Conservation (phyloP, 1,140 invertebrate species). For the Paraescarpia echinospica region DNA sequence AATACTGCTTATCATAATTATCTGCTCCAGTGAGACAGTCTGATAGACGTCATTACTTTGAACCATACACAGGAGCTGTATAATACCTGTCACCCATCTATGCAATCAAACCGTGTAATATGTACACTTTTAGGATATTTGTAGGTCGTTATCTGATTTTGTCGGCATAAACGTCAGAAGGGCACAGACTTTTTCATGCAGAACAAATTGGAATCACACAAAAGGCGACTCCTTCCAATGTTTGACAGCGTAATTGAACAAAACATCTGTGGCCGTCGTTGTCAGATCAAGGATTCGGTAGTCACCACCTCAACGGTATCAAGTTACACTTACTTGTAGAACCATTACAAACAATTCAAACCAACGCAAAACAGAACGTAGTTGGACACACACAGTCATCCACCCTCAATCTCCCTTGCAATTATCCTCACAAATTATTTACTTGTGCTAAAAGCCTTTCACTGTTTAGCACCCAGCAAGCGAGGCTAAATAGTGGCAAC, state of each 20-base stretch:
- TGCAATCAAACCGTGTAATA: background rate
- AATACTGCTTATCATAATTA: background rate
- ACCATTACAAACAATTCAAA: background rate
- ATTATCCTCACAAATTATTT: background rate
- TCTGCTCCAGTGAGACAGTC: background rate
- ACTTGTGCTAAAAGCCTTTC: background rate
- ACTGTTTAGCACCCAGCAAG: background rate
- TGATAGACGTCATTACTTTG: background rate
- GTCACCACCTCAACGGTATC: background rate
- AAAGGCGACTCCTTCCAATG: background rate
- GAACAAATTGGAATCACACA: background rate
- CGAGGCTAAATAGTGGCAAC: background rate
- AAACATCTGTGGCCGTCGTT: background rate
- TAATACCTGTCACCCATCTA: background rate
- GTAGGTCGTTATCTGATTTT: background rate
- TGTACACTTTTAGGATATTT: background rate
- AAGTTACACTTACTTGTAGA: background rate
- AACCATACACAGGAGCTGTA: background rate
- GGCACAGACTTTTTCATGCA: background rate
- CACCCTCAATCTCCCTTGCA: background rate
- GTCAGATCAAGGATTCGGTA: background rate
- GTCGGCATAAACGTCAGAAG: background rate
- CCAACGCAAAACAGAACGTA: background rate
- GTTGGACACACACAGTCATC: background rate
- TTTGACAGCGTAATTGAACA: background rate